Evolutionary conservation across 2,797 vertebrate species (phyloP).

Genomic region (Hippocampus kuda): DNA sequence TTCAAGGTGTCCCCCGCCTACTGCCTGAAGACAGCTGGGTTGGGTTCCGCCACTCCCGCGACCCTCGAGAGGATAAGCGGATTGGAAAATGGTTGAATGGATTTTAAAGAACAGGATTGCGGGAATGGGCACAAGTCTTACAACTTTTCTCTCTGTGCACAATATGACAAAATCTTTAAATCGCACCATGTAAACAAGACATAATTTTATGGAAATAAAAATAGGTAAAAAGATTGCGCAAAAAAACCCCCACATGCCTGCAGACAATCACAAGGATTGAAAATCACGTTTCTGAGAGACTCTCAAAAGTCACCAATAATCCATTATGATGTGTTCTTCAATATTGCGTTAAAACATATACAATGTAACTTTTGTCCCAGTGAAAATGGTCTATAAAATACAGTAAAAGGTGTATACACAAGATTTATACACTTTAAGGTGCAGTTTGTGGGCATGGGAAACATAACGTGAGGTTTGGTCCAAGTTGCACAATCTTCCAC

Average conservation of each 20-base stretch:
- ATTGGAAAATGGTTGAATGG: no score
- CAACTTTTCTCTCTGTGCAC: background rate
- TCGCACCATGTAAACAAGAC: background rate
- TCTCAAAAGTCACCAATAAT: background rate
- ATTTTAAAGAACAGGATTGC: background rate
- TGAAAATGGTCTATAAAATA: background rate
- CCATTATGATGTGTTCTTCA: background rate
- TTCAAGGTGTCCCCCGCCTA: no score
- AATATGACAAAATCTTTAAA: background rate
- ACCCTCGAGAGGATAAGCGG: no score
- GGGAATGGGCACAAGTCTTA: background rate
- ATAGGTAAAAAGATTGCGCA: background rate
- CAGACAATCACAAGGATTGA: background rate
- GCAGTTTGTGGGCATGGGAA: background rate
- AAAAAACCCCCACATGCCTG: no score
- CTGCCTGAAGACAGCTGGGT: no score
- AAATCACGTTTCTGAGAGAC: background rate
- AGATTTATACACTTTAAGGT: background rate
- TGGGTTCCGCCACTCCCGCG: no score
- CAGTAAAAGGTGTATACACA: background rate
- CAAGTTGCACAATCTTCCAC: background rate
- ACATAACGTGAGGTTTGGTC: constrained; percentile 3
- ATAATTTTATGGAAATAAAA: background rate
- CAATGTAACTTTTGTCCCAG: constrained; percentile 8
- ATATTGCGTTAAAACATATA: background rate